Conservation (phyloP, 1,140 invertebrate genomes). For the Oscheius sp. region DNA sequence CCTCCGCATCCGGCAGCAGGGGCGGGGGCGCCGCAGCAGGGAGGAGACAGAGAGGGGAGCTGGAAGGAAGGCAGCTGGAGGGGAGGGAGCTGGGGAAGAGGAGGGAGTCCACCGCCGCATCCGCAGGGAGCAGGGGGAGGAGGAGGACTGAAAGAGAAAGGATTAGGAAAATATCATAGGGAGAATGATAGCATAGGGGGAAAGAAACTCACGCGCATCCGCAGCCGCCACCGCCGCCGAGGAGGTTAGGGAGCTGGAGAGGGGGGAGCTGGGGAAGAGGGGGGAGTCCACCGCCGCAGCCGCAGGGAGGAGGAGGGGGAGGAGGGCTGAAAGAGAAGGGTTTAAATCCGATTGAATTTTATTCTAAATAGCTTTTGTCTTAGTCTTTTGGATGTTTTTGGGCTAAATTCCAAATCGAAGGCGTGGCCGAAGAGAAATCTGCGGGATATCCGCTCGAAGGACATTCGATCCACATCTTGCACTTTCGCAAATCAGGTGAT, state of each 20-base stretch:
- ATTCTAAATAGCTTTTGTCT: no score
- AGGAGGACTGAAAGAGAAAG: neutral
- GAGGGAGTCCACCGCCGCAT: neutral
- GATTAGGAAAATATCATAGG: no score
- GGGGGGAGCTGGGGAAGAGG: neutral
- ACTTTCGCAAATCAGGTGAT: no score
- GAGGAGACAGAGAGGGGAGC: neutral
- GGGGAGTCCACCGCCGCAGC: conserved; percentile 1
- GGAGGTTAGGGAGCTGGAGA: neutral
- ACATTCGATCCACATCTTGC: no score
- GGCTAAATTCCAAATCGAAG: no score
- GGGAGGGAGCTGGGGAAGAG: neutral
- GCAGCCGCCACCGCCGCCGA: neutral
- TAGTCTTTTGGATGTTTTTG: no score
- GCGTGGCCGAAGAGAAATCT: no score
- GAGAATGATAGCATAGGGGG: no score
- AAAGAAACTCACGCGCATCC: neutral
- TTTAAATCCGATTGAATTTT: no score
- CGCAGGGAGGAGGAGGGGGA: conserved; percentile 4
- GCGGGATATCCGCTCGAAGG: no score
- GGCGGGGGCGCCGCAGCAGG: neutral
- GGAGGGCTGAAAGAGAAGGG: neutral
- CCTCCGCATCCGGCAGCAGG: no score
- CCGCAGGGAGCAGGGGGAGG: neutral
- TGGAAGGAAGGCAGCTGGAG: neutral